These are phyloP conservation scores for Apamea crenata DNA, from an alignment of 2,888 invertebrate species.

Conservation along the genomic window DNA sequence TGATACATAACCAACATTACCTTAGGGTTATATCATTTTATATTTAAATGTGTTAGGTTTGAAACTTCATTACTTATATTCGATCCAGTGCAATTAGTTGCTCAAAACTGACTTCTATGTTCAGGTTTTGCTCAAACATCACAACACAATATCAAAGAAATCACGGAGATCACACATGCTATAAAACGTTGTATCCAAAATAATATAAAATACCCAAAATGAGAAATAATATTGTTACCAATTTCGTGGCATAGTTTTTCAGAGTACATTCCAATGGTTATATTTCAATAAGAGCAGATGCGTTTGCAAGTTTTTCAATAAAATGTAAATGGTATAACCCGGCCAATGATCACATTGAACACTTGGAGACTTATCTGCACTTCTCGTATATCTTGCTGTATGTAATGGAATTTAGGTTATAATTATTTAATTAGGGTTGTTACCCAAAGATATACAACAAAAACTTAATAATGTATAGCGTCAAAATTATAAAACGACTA, in stretches of 20 bases:
- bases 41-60: conserved; percentile 56
- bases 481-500: conserved; percentile 62
- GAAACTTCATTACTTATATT: conserved; percentile 52
- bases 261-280: conserved; percentile 64
- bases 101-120: conserved; percentile 51
- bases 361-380: conserved; percentile 42
- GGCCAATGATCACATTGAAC: conserved; percentile 22
- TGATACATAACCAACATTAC: conserved; percentile 76
- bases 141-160: conserved; percentile 62
- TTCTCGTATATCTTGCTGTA: conserved; percentile 36
- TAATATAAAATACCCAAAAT: conserved; percentile 24
- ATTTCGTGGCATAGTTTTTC: conserved; percentile 57
- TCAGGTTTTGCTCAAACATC: conserved; percentile 43
- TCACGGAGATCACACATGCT: conserved; percentile 72
- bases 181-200: conserved; percentile 30
- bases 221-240: conserved; percentile 57
- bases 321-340: background rate
- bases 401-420: conserved; percentile 56
- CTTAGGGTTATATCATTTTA: conserved; percentile 69
- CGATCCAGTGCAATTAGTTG: conserved; percentile 27
- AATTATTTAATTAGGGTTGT: conserved; percentile 53
- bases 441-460: conserved; percentile 45
- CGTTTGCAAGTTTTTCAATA: conserved; percentile 49
- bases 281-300: conserved; percentile 50
- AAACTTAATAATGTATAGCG: conserved; percentile 59